Conservation (phyloP, 2,888 invertebrate genomes). For the Scaptomyza caliginosa region DNA sequence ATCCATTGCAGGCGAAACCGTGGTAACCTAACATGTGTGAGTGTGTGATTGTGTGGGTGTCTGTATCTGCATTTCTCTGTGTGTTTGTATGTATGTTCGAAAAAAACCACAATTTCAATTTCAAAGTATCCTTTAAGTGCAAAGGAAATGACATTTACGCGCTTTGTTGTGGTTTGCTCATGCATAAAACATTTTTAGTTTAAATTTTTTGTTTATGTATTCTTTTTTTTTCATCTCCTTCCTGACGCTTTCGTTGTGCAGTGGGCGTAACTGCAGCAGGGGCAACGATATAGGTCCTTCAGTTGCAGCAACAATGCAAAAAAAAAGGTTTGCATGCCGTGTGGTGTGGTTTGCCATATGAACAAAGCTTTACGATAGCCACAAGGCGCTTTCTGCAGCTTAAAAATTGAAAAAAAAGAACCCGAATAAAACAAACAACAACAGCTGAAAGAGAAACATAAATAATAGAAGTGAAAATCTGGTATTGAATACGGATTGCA, state of each 20-base stretch:
- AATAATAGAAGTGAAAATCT: constrained; percentile 29
- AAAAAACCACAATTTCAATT: constrained; percentile 76
- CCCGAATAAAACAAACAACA: neutral
- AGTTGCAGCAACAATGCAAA: constrained; percentile 31
- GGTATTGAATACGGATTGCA: constrained; percentile 2
- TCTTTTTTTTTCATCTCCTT: constrained; percentile 6
- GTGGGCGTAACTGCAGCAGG: constrained; percentile 23
- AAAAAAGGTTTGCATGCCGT: constrained; percentile 33
- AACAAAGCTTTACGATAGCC: constrained; percentile 40
- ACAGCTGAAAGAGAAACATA: constrained; percentile 6
- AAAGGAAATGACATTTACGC: constrained; percentile 79
- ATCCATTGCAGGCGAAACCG: constrained; percentile 11
- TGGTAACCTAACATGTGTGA: neutral
- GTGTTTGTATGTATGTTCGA: constrained; percentile 34
- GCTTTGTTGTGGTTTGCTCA: constrained; percentile 76
- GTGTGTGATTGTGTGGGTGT: neutral
- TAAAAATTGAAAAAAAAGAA: constrained; percentile 35
- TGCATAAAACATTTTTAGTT: constrained; percentile 78
- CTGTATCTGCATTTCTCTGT: constrained; percentile 4
- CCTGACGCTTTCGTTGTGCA: constrained; percentile 35
- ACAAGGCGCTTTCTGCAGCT: constrained; percentile 22
- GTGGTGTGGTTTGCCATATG: constrained; percentile 14
- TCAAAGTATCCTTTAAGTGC: constrained; percentile 79
- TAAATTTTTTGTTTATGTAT: constrained; percentile 21
- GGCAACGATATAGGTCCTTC: constrained; percentile 3